Conservation (phyloP, 2,888 invertebrate genomes). For the Pyrrhosoma nymphula region DNA sequence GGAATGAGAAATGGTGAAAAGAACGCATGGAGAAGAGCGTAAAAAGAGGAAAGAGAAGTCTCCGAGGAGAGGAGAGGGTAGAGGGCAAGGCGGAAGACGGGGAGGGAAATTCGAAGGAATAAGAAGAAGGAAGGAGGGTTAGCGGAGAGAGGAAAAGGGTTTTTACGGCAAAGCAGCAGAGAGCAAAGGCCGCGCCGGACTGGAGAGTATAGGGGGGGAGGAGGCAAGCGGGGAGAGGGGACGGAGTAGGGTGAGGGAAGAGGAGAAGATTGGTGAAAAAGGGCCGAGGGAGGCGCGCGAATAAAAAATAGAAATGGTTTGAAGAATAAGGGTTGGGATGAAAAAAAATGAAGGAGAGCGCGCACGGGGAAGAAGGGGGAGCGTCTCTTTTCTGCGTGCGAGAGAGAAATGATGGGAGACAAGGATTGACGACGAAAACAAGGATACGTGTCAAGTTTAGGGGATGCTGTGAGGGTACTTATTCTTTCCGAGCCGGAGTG, state of each 20-base stretch:
- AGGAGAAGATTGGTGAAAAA: slow-evolving; percentile 20
- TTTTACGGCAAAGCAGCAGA: neutral
- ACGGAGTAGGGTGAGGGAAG: neutral
- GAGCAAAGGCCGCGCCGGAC: slow-evolving; percentile 1
- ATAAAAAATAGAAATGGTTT: slow-evolving; percentile 36
- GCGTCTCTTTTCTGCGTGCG: neutral
- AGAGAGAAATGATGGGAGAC: slow-evolving; percentile 33
- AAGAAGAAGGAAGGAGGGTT: neutral
- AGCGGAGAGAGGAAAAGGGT: neutral
- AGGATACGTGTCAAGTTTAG: slow-evolving; percentile 39
- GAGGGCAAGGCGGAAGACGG: neutral
- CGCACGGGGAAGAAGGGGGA: neutral
- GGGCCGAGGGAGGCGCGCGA: neutral
- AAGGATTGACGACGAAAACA: slow-evolving; percentile 39
- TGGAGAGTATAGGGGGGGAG: neutral
- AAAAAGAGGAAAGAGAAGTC: neutral
- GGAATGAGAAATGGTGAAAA: neutral
- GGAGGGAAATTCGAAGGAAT: neutral
- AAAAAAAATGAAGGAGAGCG: neutral
- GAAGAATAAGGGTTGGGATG: slow-evolving; percentile 15
- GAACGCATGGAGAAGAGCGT: neutral
- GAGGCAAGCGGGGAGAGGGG: neutral
- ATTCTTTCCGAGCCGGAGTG: neutral
- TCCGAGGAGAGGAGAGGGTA: neutral
- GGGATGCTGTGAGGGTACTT: slow-evolving; percentile 28